Conservation (phyloP, 2,113 vertebrate genomes). For the Pundamilia nyererei region DNA sequence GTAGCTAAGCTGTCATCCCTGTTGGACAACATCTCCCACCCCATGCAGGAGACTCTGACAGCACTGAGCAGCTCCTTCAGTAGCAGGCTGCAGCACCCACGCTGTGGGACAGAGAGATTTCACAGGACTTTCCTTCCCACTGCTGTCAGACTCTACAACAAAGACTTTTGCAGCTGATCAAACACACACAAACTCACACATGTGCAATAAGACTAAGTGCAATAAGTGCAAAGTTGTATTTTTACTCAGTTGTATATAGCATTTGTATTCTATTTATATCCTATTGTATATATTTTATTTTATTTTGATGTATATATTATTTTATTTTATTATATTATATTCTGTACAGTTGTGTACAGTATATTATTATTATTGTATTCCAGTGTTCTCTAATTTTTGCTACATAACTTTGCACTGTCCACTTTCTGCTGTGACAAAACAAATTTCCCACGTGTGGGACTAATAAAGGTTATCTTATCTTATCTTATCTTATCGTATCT, state of each 20-base stretch:
- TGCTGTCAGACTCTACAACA: neutral
- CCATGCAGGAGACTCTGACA: neutral
- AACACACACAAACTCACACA: neutral
- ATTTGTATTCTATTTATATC: neutral
- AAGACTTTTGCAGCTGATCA: neutral
- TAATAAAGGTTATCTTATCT: too few species aligned
- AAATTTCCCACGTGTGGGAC: too few species aligned
- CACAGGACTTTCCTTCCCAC: neutral
- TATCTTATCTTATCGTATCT: neutral
- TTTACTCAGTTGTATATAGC: neutral
- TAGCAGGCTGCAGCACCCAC: fast-evolving
- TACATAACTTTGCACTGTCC: too few species aligned
- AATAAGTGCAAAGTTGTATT: neutral
- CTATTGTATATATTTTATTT: neutral
- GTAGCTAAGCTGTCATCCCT: neutral
- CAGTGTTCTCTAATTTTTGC: too few species aligned
- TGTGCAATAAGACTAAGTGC: neutral
- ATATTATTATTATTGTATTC: too few species aligned
- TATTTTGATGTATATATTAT: too few species aligned
- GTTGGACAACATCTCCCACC: neutral
- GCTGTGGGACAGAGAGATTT: fast-evolving
- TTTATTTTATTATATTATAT: too few species aligned
- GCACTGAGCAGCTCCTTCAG: neutral
- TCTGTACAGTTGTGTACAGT: too few species aligned
- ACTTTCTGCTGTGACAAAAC: too few species aligned